A percentile compares a stretch with the other conserved stretches of the same genome.
Evolutionary conservation across 2,797 vertebrate genomes (phyloP).

Genomic region (Microcaecilia unicolor): DNA sequence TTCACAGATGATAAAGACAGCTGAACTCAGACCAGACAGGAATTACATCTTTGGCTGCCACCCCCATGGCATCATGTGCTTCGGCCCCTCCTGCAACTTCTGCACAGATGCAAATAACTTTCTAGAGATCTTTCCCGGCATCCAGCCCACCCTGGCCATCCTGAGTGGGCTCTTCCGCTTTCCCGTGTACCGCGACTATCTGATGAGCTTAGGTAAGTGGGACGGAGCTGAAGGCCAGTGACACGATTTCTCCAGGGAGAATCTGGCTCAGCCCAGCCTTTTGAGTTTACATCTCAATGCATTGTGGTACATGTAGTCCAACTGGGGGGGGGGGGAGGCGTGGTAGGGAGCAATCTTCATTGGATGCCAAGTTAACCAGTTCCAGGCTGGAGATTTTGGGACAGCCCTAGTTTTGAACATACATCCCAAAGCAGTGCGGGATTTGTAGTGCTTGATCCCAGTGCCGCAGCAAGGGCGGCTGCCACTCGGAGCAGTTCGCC

Average conservation of each 20-base stretch:
- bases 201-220: slow-evolving; percentile 47
- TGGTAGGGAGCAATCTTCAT: no score
- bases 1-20: slow-evolving; percentile 52
- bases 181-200: slow-evolving; percentile 57
- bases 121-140: slow-evolving; percentile 47
- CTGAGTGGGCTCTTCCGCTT: slow-evolving; percentile 56
- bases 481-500: no score
- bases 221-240: not conserved
- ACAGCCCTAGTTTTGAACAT: no score
- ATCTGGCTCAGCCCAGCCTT: no score
- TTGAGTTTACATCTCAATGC: no score
- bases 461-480: no score
- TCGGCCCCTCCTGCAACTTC: slow-evolving; percentile 54
- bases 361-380: no score
- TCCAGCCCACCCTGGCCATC: slow-evolving; percentile 17
- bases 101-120: slow-evolving; percentile 49
- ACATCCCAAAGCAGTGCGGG: no score
- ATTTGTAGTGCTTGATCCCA: no score
- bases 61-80: slow-evolving; percentile 65
- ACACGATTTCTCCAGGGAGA: not conserved
- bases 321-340: not conserved
- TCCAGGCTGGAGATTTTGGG: no score
- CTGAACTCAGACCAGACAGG: slow-evolving; percentile 51
- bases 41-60: slow-evolving; percentile 71
- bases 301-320: not conserved